Evolutionary conservation across 2,888 invertebrate genomes (phyloP), one percentile per base, ranked within the genome.

Genomic region (Pogonocherus hispidulus): DNA sequence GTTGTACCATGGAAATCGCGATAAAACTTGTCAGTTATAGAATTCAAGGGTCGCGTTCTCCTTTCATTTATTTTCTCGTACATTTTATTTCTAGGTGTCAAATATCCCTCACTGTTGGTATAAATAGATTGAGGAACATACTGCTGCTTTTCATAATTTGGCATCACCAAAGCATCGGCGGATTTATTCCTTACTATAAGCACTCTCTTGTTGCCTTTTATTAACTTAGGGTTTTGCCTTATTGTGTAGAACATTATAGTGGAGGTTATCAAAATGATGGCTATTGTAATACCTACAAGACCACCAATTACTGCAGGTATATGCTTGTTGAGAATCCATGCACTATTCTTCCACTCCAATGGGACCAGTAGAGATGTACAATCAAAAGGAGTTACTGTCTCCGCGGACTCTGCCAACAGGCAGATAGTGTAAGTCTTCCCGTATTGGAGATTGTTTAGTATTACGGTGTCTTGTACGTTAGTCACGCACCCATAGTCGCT

Each of bases 281-380:
- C 49, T 1, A 67, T 8, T 8, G 56, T 35, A 3, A 57, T 16
- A 20, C 57, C 54, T 19, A 63, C 14, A 3, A 51, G 37, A 11
- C 56, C 59, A 52, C 55, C 54, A 2, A 72, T 65, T 3, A 67
- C 19, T 6, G 35, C n/a, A 11, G 37, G 14, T 54, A 67, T 72
- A 27, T 66, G 20, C 54, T 66, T 66, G 37, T 72, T 72, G 9
- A 59, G 11, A 9, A 72, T 57, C 72, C 72, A 72, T 5, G 72
- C 14, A 37, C 9, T 32, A 5, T 69, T 51, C 0, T 62, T 35
- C 67, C 68, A 69, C 41, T 47, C 41, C 8, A 57, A 56, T 1
- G 65, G 67, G 8, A 67, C 67, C 1, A 37, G 16, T 11, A 72
- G 35, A 22, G 67, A 57, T 0, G 72, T 72, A 37, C 72, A 72